Evolutionary conservation across 2,113 vertebrate genomes (phyloP), one percentile per base, ranked within the genome.

Genomic region (Nestor notabilis): DNA sequence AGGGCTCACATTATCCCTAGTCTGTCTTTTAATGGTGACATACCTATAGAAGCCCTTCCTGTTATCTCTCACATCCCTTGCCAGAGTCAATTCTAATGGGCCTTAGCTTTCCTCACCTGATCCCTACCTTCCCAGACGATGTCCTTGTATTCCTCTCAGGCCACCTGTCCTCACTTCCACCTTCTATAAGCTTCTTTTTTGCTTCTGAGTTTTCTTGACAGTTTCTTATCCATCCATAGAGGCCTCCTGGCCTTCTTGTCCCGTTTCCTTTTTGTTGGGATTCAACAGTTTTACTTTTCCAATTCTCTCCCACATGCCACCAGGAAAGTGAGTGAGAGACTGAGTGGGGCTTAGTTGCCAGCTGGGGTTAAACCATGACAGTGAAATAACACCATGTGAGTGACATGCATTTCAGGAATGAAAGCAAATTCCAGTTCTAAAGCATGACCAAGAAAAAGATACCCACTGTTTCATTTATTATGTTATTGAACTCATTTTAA

Each of bases 331-430:
- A 58, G 55, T 3, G 6, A 58, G 33, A n/a, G 55, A n/a, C 33
- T n/a, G 33, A 58, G 33, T 58, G n/a, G 20, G 33, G 13, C 33
- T n/a, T 58, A 58, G 55, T 13, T 58, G 33, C 20, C 33, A n/a
- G 20, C 33, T 58, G 33, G 20, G 33, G 33, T 58, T n/a, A 58
- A 58, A 58, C 33, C 55, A 23, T n/a, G 33, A 23, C 55, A n/a
- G 86, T 89, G 75, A 96, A 97, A 93, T 93, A 97, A 97, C 94
- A 55, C 61, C 17, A 64, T 50, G 39, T 87, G 74, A 90, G 44
- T 76, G 89, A 56, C 63, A 74, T 7, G 1, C 7, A 52, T 81
- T 92, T 90, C 39, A 89, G 46, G 55, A 92, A 82, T 46, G 58
- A 90, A 90, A 93, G 69, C 13, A 91, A 80, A 77, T 91, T 83